Base-by-base conservation (phyloP, 2,888 invertebrate species). In the Exephanes ischioxanthus region DNA sequence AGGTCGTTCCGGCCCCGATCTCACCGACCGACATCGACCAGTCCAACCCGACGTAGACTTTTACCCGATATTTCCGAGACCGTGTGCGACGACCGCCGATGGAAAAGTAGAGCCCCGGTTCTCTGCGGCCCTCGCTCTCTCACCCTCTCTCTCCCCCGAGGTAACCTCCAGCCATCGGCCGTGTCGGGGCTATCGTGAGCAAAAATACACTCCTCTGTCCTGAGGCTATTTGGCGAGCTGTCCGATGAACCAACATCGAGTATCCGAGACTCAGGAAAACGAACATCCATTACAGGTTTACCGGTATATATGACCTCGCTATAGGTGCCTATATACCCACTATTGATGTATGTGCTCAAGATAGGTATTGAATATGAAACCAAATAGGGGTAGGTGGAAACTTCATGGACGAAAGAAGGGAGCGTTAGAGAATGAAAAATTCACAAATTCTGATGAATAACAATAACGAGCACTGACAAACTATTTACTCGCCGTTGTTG, bases 141-240 rank as follows among this genome's bases (percentile, higher is more conserved):
- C 14, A 0, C 14, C 3, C 45, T 14, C 41, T 14, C 3, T 45
- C 45, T 14, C 45, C 14, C 45, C 14, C 45, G 45, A 11, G 48
- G 6, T 14, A 45, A 30, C 58, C 26, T 61, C 61, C 14, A 30
- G 19, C 58, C 67, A 3, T 58, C 71, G 26, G 7, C 66, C n/a
- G 11, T n/a, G 41, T 41, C 61, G 37, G 19, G 41, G 70, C 81
- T 82, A 85, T 85, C 81, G 79, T 51, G 75, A 82, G 79, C 66
- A 76, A 82, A 85, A 82, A 85, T 85, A 85, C 71, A 82, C 85
- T 85, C 53, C 66, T 80, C 66, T 82, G 82, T 80, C 88, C 85
- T 73, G 67, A 80, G 86, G 83, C 87, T 88, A 88, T 89, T 89
- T 87, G 89, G 86, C 87, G 85, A 87, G 87, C 87, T 87, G 87